Conservation (phyloP, 2,797 vertebrate species). For the Esox masquinongy region DNA sequence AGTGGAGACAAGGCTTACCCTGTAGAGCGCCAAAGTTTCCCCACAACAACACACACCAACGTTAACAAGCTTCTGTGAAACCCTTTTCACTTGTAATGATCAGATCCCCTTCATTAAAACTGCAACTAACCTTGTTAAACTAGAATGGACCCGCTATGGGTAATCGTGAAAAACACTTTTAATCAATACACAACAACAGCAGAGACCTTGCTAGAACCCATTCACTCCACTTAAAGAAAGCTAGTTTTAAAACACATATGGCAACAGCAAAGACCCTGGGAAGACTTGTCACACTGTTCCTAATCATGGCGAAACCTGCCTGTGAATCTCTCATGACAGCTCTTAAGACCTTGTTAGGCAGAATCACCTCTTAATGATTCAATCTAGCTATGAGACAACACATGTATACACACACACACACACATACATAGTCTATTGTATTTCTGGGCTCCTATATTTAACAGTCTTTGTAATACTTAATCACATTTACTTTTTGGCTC, state of each 20-base stretch:
- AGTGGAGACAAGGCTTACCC: conserved; percentile 21
- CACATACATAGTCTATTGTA: conserved; percentile 17
- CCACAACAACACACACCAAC: conserved; percentile 49
- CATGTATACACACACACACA: conserved; percentile 31
- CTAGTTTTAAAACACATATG: conserved; percentile 72
- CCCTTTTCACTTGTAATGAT: conserved; percentile 66
- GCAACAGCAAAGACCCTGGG: conserved; percentile 75
- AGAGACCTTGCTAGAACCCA: conserved; percentile 77
- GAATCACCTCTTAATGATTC: conserved; percentile 77
- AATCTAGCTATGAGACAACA: conserved; percentile 73
- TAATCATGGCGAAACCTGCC: conserved; percentile 71
- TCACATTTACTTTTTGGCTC: neutral
- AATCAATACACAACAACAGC: conserved; percentile 77
- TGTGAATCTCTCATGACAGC: conserved; percentile 78
- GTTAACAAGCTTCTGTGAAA: conserved; percentile 53
- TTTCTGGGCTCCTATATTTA: neutral
- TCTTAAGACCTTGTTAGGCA: conserved; percentile 76
- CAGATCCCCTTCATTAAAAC: conserved; percentile 74
- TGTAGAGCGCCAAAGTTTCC: conserved; percentile 37
- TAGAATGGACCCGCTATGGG: conserved; percentile 76
- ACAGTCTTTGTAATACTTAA: neutral
- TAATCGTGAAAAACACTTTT: conserved; percentile 79
- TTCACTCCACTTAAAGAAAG: conserved; percentile 76
- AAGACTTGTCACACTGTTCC: conserved; percentile 75
- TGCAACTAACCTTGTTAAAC: conserved; percentile 77